phyloP scores from a whole-genome alignment of 2,113 vertebrate species.

The Gulo gulo region DNA sequence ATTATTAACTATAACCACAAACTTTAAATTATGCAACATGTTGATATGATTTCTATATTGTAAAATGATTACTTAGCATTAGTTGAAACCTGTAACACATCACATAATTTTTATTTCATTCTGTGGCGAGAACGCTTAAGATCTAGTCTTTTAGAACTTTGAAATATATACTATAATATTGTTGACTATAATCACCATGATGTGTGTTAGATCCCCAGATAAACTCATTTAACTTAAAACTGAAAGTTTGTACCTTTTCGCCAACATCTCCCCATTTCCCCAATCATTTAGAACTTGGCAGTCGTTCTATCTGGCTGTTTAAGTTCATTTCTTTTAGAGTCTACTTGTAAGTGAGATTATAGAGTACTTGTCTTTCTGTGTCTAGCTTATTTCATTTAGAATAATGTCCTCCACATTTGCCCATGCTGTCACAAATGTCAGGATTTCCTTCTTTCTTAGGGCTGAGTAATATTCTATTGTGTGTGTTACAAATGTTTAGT shows the following conservation, averaged over 20 bases:
- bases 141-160: neutral
- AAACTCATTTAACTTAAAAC: neutral
- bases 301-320: neutral
- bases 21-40: neutral
- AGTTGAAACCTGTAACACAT: neutral
- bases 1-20: neutral
- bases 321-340: neutral
- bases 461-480: neutral
- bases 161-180: neutral
- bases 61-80: neutral
- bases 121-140: neutral
- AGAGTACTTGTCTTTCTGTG: neutral
- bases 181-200: neutral
- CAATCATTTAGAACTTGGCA: neutral
- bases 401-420: neutral
- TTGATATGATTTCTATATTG: neutral
- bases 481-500: neutral
- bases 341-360: neutral
- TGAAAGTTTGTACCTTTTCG: neutral
- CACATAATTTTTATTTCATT: neutral
- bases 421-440: neutral
- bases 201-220: neutral
- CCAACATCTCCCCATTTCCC: neutral
- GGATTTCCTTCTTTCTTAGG: neutral
- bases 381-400: neutral